Percentiles rank a stretch among this genome's conserved stretches.
These are phyloP conservation scores for Zophobas morio DNA, from an alignment of 1,140 invertebrate genomes.

Conservation along the genomic window DNA sequence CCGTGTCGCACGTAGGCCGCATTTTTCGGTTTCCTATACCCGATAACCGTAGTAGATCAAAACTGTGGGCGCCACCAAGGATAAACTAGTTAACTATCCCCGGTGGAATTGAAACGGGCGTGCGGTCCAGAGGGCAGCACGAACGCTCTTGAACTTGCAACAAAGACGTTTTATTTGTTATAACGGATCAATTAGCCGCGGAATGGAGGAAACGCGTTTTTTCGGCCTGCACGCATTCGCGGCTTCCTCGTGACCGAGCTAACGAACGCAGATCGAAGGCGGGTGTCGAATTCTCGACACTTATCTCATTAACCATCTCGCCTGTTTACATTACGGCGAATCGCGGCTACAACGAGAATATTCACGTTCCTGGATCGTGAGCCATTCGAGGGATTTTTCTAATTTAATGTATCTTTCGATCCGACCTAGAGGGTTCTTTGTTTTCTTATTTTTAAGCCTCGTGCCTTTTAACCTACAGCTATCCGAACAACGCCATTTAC, in stretches of 20 bases:
- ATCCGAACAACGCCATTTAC: slow-evolving; percentile 3
- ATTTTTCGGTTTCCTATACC: neutral
- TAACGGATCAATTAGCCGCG: slow-evolving; percentile 13
- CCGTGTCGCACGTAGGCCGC: neutral
- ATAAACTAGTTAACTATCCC: slow-evolving; percentile 26
- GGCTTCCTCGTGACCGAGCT: neutral
- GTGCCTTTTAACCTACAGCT: slow-evolving; percentile 10
- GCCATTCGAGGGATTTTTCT: slow-evolving; percentile 33
- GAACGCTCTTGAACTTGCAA: slow-evolving; percentile 34
- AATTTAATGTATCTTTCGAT: slow-evolving; percentile 50
- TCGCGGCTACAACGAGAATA: slow-evolving; percentile 30
- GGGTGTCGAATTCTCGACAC: slow-evolving; percentile 10
- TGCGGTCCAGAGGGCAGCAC: slow-evolving; percentile 41
- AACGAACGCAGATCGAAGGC: neutral
- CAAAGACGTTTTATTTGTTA: slow-evolving; percentile 20
- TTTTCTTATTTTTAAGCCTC: slow-evolving; percentile 43
- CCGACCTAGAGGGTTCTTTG: slow-evolving; percentile 45
- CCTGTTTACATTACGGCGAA: slow-evolving; percentile 33
- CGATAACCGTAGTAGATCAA: neutral
- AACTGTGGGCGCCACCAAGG: slow-evolving; percentile 29
- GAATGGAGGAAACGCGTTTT: slow-evolving; percentile 12
- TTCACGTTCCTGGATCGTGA: slow-evolving; percentile 50
- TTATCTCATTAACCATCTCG: slow-evolving; percentile 39
- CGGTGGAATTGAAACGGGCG: slow-evolving; percentile 11
- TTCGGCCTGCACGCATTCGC: neutral